Evolutionary conservation across 2,888 invertebrate species (phyloP), one percentile per base, ranked within the genome.

Genomic region (Sclerodermus sp.): DNA sequence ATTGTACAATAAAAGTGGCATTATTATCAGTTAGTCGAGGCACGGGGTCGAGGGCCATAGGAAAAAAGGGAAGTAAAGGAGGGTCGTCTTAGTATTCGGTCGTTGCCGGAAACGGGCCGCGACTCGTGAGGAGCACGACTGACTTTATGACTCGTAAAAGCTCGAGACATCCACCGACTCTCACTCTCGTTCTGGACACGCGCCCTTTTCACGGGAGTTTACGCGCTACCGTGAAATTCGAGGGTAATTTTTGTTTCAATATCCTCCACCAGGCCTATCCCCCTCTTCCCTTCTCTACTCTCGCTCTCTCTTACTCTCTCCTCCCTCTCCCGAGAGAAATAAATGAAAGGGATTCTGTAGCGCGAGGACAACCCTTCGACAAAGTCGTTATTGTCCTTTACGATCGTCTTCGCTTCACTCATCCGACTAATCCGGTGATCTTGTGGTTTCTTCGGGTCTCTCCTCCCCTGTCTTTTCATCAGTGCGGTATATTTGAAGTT

Each of bases 1-100:
- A 77, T 76, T 72, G 77, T 74, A 76, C 73, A 73, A 77, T 77
- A 77, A 77, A 77, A 74, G 71, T 68, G 70, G 74, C 68, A 73
- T 77, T 77, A 77, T 76, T 77, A 77, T 77, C 77, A 77, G 73
- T 77, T 77, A 77, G 68, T 61, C 58, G 53, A 34, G 59, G 57
- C 66, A 65, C 55, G 60, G 68, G 66, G 63, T 63, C 52, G 58
- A 47, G 64, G 57, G 54, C 51, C 56, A 45, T 16, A 18, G 23
- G 36, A 55, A 59, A 55, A 64, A 60, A 64, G 58, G 42, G 45
- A 49, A 54, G 54, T 39, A 50, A 49, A 44, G 54, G 59, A 62
- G 53, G 49, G 51, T 50, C 48, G 51, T 32, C 36, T 30, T 43
- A 29, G 31, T 37, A 30, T 42, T 43, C 38, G 43, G 42, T 40